These are phyloP conservation scores for Drosophila oshimai DNA, from an alignment of 1,140 invertebrate species.

Conservation along the genomic window DNA sequence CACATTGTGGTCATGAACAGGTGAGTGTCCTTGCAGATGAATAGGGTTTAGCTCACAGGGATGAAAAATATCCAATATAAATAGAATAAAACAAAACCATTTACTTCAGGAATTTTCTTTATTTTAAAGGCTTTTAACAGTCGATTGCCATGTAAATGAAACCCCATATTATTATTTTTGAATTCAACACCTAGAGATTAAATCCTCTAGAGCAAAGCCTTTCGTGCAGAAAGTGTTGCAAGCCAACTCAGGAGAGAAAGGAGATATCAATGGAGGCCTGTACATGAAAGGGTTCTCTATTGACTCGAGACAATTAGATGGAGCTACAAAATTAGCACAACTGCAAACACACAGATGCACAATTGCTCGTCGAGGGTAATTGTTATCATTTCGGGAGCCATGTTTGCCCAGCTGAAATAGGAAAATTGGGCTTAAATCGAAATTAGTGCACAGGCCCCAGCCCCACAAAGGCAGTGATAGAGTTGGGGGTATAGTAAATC, in stretches of 20 bases:
- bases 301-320: conserved; percentile 51
- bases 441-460: conserved; percentile 26
- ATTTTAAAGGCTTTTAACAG: no score
- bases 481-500: conserved; percentile 26
- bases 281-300: conserved; percentile 19
- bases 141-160: no score
- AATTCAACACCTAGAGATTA: not conserved
- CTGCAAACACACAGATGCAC: conserved; percentile 3
- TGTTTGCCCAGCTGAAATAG: conserved; percentile 59
- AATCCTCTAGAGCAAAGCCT: not conserved
- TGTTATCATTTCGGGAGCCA: conserved; percentile 57
- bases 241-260: not conserved
- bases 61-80: not conserved
- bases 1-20: conserved; percentile 83
- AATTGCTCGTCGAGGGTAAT: not conserved
- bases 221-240: not conserved
- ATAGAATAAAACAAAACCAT: no score
- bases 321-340: conserved; percentile 54
- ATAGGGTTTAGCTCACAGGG: no score
- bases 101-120: no score
- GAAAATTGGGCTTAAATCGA: conserved; percentile 44
- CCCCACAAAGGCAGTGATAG: not conserved
- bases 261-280: conserved; percentile 9
- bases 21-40: conserved; percentile 42
- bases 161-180: not conserved